These are phyloP conservation scores for Laticauda colubrina DNA, from an alignment of 2,113 vertebrate species.

Conservation along the genomic window DNA sequence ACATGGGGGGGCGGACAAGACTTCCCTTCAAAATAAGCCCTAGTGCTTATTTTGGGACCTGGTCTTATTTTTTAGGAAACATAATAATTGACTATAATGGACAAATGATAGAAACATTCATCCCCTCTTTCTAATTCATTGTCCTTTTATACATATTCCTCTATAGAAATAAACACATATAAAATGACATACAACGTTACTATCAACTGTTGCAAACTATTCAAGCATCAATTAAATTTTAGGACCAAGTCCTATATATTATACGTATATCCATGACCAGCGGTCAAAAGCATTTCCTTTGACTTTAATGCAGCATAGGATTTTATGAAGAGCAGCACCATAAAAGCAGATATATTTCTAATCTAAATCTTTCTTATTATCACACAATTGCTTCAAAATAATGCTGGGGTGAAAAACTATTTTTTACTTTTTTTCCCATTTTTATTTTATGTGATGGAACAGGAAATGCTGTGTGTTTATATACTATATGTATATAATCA, in stretches of 20 bases:
- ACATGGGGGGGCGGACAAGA: no score
- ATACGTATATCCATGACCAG: background rate
- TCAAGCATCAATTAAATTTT: background rate
- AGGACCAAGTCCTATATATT: background rate
- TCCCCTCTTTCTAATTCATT: background rate
- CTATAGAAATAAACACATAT: background rate
- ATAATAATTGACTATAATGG: background rate
- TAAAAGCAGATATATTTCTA: background rate
- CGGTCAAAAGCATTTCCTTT: background rate
- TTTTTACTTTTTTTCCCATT: background rate
- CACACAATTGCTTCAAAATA: background rate
- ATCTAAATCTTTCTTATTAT: background rate
- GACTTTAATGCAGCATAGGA: background rate
- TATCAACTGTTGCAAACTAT: background rate
- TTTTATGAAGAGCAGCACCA: background rate
- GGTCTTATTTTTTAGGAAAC: no score
- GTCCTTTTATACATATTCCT: background rate
- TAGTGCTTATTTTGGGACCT: no score
- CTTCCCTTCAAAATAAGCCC: no score
- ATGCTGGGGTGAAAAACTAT: background rate
- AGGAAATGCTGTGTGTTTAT: background rate
- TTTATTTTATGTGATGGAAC: background rate
- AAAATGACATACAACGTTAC: background rate
- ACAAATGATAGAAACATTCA: background rate
- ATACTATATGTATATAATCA: background rate